These are phyloP conservation scores for Urocolius indicus DNA, from an alignment of 2,113 vertebrate species.

Conservation along the genomic window DNA sequence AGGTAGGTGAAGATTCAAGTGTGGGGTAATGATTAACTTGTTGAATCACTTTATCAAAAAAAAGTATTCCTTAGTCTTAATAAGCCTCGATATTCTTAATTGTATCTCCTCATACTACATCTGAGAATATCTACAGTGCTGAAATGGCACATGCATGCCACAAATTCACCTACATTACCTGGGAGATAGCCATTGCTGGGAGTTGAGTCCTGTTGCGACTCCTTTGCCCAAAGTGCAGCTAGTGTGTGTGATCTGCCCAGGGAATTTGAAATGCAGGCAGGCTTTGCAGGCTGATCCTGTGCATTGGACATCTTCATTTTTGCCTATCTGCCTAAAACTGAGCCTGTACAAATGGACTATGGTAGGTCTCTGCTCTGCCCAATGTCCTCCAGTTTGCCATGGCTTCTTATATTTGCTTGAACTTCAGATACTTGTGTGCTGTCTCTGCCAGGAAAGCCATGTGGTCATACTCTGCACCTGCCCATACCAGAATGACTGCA, in stretches of 20 bases:
- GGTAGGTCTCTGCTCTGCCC: neutral
- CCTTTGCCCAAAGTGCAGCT: neutral
- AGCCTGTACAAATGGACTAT: neutral
- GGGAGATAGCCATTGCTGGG: neutral
- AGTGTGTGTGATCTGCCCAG: neutral
- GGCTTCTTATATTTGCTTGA: neutral
- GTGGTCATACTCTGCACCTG: neutral
- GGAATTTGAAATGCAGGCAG: neutral
- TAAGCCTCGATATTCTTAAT: neutral
- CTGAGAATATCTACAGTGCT: neutral
- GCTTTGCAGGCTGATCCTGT: neutral
- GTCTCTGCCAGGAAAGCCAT: neutral
- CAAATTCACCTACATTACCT: neutral
- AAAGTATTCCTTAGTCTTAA: neutral
- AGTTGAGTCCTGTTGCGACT: neutral
- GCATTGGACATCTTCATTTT: neutral
- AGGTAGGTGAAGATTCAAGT: neutral
- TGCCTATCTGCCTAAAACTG: neutral
- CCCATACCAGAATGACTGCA: neutral
- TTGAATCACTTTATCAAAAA: neutral
- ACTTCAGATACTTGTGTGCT: neutral
- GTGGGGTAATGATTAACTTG: neutral
- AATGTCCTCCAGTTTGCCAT: neutral
- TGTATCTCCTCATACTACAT: neutral
- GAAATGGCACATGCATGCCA: neutral